A percentile compares a stretch with the other conserved stretches of the same genome.
These are phyloP conservation scores for Luperina testacea DNA, from an alignment of 2,888 invertebrate species.

Conservation along the genomic window DNA sequence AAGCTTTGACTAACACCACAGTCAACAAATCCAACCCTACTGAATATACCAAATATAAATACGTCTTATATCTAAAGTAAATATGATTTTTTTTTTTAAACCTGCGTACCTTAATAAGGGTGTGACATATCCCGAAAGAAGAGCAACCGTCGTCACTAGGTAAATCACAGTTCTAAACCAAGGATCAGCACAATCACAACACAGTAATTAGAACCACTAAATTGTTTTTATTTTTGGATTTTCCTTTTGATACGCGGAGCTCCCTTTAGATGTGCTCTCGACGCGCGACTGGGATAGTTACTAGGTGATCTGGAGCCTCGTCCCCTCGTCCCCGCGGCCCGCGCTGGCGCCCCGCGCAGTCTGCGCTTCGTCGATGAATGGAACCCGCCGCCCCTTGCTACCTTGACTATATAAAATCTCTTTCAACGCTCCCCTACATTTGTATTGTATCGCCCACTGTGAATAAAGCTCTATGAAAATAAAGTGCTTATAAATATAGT, in stretches of 20 bases:
- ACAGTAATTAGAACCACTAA: slow-evolving; percentile 52
- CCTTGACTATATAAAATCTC: slow-evolving; percentile 78
- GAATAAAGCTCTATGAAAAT: slow-evolving; percentile 85
- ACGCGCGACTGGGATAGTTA: slow-evolving; percentile 76
- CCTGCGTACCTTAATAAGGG: slow-evolving; percentile 52
- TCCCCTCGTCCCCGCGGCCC: slow-evolving; percentile 64
- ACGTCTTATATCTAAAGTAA: background rate
- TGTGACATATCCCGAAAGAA: slow-evolving; percentile 50
- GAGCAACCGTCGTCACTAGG: slow-evolving; percentile 36
- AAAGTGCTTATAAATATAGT: slow-evolving; percentile 79
- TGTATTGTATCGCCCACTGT: slow-evolving; percentile 80
- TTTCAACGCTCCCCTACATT: slow-evolving; percentile 79
- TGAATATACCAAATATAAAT: background rate
- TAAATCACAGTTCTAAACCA: slow-evolving; percentile 18
- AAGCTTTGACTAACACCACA: background rate
- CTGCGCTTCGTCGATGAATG: slow-evolving; percentile 87
- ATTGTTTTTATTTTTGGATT: slow-evolving; percentile 51
- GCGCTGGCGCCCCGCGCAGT: slow-evolving; percentile 80
- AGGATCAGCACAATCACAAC: slow-evolving; percentile 43
- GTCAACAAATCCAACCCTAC: background rate
- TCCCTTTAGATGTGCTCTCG: slow-evolving; percentile 66
- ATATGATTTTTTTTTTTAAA: background rate
- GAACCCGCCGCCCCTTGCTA: slow-evolving; percentile 76
- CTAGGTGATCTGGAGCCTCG: slow-evolving; percentile 80
- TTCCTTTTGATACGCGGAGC: slow-evolving; percentile 30